phyloP scores from a whole-genome alignment of 1,140 invertebrate species.

The Drosophila punjabiensis region DNA sequence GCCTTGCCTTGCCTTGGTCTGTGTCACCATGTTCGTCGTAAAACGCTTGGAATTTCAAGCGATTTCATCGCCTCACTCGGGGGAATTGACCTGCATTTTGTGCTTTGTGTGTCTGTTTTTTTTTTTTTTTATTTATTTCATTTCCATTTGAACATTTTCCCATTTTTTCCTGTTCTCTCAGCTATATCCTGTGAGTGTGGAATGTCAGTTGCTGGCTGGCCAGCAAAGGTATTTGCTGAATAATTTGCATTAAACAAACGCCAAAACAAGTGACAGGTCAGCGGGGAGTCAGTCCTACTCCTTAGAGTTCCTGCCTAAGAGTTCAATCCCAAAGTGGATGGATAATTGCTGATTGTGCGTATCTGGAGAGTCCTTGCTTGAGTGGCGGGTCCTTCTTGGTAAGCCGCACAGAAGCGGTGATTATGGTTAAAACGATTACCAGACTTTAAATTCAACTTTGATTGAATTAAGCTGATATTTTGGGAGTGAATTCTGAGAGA shows the following conservation, averaged over 20 bases:
- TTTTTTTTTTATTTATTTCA: neutral
- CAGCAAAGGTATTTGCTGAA: conserved; percentile 39
- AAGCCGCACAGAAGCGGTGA: neutral
- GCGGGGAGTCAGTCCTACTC: neutral
- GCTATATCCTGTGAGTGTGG: neutral
- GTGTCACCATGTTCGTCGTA: conserved; percentile 43
- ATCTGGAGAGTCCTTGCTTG: neutral
- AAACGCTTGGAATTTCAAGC: conserved; percentile 65
- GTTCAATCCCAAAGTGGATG: conserved; percentile 6
- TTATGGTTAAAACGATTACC: neutral
- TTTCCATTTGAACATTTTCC: too few relatives aligned
- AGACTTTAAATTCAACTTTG: neutral
- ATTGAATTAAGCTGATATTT: neutral
- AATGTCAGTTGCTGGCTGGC: conserved; percentile 12
- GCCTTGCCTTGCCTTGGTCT: conserved; percentile 7
- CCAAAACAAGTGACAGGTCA: conserved; percentile 18
- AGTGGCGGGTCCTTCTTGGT: neutral
- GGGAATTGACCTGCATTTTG: conserved; percentile 66
- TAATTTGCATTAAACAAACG: conserved; percentile 51
- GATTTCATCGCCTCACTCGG: conserved; percentile 47
- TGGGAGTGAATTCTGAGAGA: neutral
- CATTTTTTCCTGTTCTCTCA: neutral
- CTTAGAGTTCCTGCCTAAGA: neutral
- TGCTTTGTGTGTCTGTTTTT: conserved; percentile 20
- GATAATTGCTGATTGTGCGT: conserved; percentile 17